phyloP scores from a whole-genome alignment of 2,113 vertebrate species.

The Percopsis transmontana region DNA sequence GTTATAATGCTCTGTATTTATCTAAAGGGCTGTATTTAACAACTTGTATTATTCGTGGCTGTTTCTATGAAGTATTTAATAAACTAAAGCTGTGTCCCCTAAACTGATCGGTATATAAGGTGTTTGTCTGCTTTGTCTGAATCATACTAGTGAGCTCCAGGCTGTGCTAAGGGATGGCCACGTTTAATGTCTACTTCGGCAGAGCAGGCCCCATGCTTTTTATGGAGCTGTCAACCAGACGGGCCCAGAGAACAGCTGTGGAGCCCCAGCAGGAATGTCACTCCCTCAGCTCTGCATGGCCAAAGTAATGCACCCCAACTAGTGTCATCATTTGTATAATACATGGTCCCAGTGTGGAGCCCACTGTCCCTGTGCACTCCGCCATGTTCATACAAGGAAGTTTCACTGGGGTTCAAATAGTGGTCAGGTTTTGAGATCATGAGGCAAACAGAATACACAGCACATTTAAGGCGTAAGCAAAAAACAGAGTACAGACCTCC shows the following conservation, averaged over 20 bases:
- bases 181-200: conserved; percentile 63
- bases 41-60: no score
- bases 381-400: conserved; percentile 37
- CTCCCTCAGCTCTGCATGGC: conserved; percentile 36
- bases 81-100: no score
- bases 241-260: conserved; percentile 71
- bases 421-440: conserved; percentile 61
- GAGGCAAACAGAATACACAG: conserved; percentile 8
- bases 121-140: conserved; percentile 20
- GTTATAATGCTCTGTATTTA: no score
- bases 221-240: conserved; percentile 74
- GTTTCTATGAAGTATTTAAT: no score
- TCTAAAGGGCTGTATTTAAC: no score
- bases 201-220: conserved; percentile 67
- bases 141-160: conserved; percentile 27
- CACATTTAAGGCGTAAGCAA: no score
- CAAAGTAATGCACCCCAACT: conserved; percentile 65
- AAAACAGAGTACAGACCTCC: no score
- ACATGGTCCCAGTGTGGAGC: conserved; percentile 55
- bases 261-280: conserved; percentile 59
- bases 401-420: conserved; percentile 66
- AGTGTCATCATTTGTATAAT: conserved; percentile 74
- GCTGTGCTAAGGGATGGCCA: conserved; percentile 46
- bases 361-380: conserved; percentile 40
- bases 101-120: not conserved